Base-by-base conservation (phyloP, 2,797 vertebrate species). In the Chrosomus eos region DNA sequence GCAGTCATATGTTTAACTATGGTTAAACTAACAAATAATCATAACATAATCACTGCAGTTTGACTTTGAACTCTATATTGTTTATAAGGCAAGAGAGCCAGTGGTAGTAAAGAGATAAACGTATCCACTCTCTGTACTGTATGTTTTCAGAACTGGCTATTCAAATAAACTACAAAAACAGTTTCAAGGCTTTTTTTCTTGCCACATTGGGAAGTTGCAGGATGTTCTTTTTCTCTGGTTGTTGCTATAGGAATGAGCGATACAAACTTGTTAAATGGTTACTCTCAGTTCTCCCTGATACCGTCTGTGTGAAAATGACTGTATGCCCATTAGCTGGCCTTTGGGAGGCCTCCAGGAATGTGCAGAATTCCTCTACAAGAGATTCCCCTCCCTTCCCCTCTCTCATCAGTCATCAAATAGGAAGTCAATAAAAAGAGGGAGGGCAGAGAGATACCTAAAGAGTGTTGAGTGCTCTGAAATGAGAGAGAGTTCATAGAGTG, bases 181-280 rank as follows among this genome's bases (percentile, higher is more conserved):
- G 26, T 7, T 53, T 31, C 10, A 7, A 18, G 67, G 28, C 1
- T 6, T 36, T 58, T 8, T 21, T 51, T 14, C 67, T 31, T 48
- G 13, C n/a, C n/a, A 31, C 40, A 71, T 36, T 82, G 33, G 28
- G 53, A 62, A 36, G 21, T 9, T 40, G 45, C 38, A 4, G 18
- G 0, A 36, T 78, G 62, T 62, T 48, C 28, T 0, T 64, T 43
- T 76, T 53, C 26, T 13, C 53, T 16, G 80, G 33, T 19, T n/a
- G 91, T 93, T 93, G 88, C 92, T 90, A 4, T 86, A 90, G 93
- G 28, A 84, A 91, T 83, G 26, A 62, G 58, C 80, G 82, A 91
- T 82, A 91, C 88, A 93, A 90, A 91, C 90, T 21, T 60, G 51
- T 79, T 28, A 85, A 82, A 83, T 86, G 81, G 84, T 83, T 33